These are phyloP conservation scores for Lonchura striata DNA, from an alignment of 2,113 vertebrate genomes.

Conservation along the genomic window DNA sequence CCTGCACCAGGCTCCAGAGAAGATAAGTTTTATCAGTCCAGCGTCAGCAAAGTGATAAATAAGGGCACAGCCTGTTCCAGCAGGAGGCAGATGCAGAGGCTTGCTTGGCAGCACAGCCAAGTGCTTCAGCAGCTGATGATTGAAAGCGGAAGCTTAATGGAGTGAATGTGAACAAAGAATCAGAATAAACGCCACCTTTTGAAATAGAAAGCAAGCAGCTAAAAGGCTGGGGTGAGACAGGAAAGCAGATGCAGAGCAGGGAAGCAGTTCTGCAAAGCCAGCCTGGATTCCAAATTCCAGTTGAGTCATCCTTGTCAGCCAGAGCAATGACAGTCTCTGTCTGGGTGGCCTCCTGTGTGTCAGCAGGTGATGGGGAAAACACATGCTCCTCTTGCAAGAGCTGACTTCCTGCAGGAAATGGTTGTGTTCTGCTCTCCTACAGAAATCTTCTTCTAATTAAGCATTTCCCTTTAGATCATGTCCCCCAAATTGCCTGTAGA, in stretches of 20 bases:
- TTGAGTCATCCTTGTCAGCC: not conserved
- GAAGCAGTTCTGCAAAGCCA: not conserved
- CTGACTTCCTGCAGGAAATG: not conserved
- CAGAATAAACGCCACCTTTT: constrained; percentile 53
- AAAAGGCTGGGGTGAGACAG: not conserved
- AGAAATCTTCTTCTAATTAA: not conserved
- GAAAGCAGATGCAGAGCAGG: constrained; percentile 6
- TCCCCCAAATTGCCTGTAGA: not conserved
- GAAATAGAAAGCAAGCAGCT: constrained; percentile 4
- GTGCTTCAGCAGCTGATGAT: constrained; percentile 46
- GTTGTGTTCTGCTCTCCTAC: not conserved
- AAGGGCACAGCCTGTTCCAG: not conserved
- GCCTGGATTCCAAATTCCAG: not conserved
- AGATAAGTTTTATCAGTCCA: constrained; percentile 35
- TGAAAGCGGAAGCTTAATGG: constrained; percentile 56
- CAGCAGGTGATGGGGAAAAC: not conserved
- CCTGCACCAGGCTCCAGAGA: not conserved
- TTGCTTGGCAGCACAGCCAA: constrained; percentile 21
- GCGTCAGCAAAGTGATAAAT: constrained; percentile 26
- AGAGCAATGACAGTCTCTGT: not conserved
- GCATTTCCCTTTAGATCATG: not conserved
- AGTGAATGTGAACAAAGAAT: constrained; percentile 39
- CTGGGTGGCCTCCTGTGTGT: not conserved
- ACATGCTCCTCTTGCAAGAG: not conserved
- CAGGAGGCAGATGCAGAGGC: not conserved